phyloP scores from a whole-genome alignment of 2,888 invertebrate genomes.

The Nephrotoma flavescens region DNA sequence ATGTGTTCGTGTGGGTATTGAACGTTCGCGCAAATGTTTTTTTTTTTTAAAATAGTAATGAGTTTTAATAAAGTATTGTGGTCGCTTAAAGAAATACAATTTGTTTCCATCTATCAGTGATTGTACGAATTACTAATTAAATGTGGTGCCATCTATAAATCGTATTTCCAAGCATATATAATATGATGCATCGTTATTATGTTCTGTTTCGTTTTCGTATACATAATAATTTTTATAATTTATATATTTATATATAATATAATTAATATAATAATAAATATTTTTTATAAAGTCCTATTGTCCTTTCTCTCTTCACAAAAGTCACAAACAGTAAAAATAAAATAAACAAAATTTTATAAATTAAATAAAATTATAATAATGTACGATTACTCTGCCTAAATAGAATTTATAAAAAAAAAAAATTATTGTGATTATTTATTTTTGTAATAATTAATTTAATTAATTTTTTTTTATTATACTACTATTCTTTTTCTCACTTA shows the following conservation, averaged over 20 bases:
- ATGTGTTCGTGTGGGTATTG: neutral
- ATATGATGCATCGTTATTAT: neutral
- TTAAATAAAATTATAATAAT: neutral
- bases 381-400: neutral
- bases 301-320: neutral
- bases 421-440: neutral
- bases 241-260: neutral
- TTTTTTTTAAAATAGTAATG: too few species aligned
- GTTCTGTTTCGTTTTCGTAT: neutral
- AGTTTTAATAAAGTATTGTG: too few species aligned
- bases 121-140: neutral
- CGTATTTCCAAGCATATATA: neutral
- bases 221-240: neutral
- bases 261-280: neutral
- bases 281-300: neutral
- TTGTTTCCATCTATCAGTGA: neutral
- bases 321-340: neutral
- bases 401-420: neutral
- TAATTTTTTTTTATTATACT: neutral
- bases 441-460: neutral
- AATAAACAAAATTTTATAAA: neutral
- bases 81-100: neutral
- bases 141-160: neutral
- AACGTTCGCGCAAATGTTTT: too few species aligned
- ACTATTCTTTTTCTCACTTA: neutral